phyloP scores from a whole-genome alignment of 2,888 invertebrate genomes.

The Cryptophagus acutangulus region DNA sequence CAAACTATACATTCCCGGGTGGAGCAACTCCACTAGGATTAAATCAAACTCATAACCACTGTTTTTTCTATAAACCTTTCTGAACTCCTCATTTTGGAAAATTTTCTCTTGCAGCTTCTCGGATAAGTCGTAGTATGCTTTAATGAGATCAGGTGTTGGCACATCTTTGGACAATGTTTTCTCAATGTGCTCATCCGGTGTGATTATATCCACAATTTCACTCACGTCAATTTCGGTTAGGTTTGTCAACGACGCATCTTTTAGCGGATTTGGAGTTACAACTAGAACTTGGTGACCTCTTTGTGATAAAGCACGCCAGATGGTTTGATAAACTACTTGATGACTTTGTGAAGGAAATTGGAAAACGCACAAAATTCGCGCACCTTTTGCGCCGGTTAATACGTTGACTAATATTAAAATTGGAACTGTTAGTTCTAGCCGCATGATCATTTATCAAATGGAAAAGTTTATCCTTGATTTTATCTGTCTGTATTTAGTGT shows the following conservation, averaged over 20 bases:
- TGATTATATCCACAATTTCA: slow-evolving; percentile 23
- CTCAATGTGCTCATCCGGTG: too few relatives aligned
- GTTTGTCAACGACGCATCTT: slow-evolving; percentile 32
- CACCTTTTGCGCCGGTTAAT: too few relatives aligned
- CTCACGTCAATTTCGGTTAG: slow-evolving; percentile 39
- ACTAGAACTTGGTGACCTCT: slow-evolving; percentile 38
- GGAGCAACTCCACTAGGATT: slow-evolving; percentile 15
- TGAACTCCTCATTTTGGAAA: slow-evolving; percentile 3
- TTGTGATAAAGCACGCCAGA: slow-evolving; percentile 36
- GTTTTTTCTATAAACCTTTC: slow-evolving; percentile 9
- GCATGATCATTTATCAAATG: too few relatives aligned
- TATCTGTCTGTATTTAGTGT: too few relatives aligned
- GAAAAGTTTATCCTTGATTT: too few relatives aligned
- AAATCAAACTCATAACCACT: slow-evolving; percentile 15
- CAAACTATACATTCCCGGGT: slow-evolving; percentile 17
- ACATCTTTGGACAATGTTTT: slow-evolving; percentile 10
- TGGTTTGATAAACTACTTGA: slow-evolving; percentile 31
- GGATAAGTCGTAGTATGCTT: neutral
- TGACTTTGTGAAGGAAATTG: slow-evolving; percentile 34
- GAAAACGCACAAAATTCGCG: slow-evolving; percentile 32
- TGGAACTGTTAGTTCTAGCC: too few relatives aligned
- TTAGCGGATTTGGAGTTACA: slow-evolving; percentile 37
- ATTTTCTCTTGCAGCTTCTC: slow-evolving; percentile 7
- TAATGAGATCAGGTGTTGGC: neutral
- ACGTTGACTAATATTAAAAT: too few relatives aligned